Base-by-base conservation (phyloP, 2,797 vertebrate species). In the Pitangus sulphuratus region DNA sequence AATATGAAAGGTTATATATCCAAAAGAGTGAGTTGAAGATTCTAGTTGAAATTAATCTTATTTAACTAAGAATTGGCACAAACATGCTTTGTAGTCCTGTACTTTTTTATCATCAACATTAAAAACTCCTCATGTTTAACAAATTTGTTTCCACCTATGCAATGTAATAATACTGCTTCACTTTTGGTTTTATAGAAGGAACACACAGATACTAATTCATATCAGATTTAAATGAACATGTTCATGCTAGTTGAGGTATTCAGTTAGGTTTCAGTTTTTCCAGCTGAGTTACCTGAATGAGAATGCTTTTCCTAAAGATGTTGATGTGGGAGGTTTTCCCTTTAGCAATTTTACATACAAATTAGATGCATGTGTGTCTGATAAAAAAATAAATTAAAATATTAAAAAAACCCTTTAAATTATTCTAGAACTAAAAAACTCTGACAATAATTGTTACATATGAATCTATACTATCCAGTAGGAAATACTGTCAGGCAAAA, bases 251-350 rank as follows among this genome's bases (percentile, higher is more conserved):
- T 72, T 94, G 8, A 93, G 75, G 81, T 82, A 95, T 84, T 95
- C 89, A 84, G 57, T 75, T 87, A 91, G 88, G 74, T 97, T 89
- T 89, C 75, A 82, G 89, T 95, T 95, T 97, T 90, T 78, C 70
- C 94, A 97, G 88, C 87, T 95, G 93, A 95, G 69, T 88, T 94
- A 87, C 79, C 48, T 62, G 80, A 92, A 45, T 40, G 47, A 91
- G 88, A 91, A 51, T 57, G 58, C 24, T 84, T 87, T 91, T 89
- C 82, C 81, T 77, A 47, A 97, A 54, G 80, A 71, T 35, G 72
- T 74, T 86, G 77, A 91, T 70, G 96, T 96, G 96, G 97, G 97
- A 96, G 96, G 95, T 87, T 91, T 97, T 94, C 95, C 97, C 96
- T 85, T 86, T 31, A 95, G 97, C 97, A 72, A 66, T 37, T 92